Percentiles rank a stretch among this genome's conserved stretches.
Conservation (phyloP, 2,113 vertebrate species). For the Candoia aspera region DNA sequence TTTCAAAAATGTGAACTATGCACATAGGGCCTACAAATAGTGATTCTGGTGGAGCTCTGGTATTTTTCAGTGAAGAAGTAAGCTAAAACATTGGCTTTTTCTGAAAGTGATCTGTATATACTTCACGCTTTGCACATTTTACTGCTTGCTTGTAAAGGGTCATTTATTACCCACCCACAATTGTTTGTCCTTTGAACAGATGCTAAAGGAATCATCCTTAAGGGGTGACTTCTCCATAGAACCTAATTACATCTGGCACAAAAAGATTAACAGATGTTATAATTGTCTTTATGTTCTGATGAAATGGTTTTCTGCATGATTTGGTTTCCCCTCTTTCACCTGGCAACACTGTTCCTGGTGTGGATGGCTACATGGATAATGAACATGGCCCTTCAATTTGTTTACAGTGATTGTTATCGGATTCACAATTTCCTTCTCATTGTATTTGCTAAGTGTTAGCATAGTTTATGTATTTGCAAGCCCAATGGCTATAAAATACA, state of each 20-base stretch:
- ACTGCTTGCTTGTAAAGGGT: slow-evolving; percentile 64
- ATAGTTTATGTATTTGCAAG: slow-evolving; percentile 29
- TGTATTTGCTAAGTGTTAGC: slow-evolving; percentile 53
- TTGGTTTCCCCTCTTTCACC: slow-evolving; percentile 57
- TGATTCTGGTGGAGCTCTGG: background rate
- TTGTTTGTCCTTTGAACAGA: slow-evolving; percentile 73
- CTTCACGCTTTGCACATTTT: slow-evolving; percentile 63
- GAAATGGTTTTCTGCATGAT: slow-evolving; percentile 80
- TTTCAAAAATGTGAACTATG: background rate
- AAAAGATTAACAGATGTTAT: slow-evolving; percentile 86
- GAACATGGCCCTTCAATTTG: slow-evolving; percentile 64
- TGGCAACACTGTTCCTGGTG: slow-evolving; percentile 60
- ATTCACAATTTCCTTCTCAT: slow-evolving; percentile 52
- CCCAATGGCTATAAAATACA: background rate
- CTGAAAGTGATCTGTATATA: background rate
- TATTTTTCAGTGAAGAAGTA: background rate
- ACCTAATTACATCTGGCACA: slow-evolving; percentile 80
- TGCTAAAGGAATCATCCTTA: slow-evolving; percentile 72
- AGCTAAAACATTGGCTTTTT: background rate
- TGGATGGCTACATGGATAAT: slow-evolving; percentile 67
- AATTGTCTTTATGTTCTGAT: slow-evolving; percentile 81
- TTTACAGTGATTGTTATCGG: slow-evolving; percentile 39
- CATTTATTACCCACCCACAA: slow-evolving; percentile 61
- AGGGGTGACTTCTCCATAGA: slow-evolving; percentile 74
- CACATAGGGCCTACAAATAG: background rate